These are phyloP conservation scores for Tenthredo amoena DNA, from an alignment of 2,888 invertebrate species.

Conservation along the genomic window DNA sequence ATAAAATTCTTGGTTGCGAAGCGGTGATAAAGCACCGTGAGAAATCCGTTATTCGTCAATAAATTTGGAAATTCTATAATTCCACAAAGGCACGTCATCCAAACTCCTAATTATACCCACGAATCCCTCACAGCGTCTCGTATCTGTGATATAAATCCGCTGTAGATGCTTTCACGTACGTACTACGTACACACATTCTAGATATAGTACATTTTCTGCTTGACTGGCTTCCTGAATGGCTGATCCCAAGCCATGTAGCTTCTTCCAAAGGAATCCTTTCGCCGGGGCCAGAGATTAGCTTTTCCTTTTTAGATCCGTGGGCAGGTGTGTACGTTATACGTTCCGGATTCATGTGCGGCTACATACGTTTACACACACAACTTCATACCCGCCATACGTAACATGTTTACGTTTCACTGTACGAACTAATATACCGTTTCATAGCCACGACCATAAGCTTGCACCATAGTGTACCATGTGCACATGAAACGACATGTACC, in stretches of 20 bases:
- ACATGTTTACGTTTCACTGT: not conserved
- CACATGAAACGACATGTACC: not conserved
- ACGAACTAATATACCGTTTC: not conserved
- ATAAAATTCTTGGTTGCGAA: too few relatives aligned
- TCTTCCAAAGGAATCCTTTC: constrained; percentile 40
- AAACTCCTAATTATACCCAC: not conserved
- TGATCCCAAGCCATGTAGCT: not conserved
- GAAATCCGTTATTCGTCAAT: too few relatives aligned
- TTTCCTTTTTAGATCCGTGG: constrained; percentile 23
- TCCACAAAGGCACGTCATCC: not conserved
- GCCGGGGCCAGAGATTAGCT: constrained; percentile 15
- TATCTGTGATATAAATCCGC: not conserved
- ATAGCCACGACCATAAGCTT: not conserved
- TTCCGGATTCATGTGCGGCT: not conserved
- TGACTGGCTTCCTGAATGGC: not conserved
- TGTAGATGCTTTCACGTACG: not conserved
- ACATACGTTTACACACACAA: not conserved
- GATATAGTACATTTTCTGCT: not conserved
- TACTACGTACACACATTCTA: not conserved
- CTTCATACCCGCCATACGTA: not conserved
- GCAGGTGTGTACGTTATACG: not conserved
- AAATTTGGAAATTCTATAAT: too few relatives aligned
- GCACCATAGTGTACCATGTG: not conserved
- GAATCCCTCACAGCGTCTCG: not conserved
- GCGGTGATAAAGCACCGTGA: too few relatives aligned